These are phyloP conservation scores for Hemaris fuciformis DNA, from an alignment of 2,888 invertebrate genomes.

Conservation along the genomic window DNA sequence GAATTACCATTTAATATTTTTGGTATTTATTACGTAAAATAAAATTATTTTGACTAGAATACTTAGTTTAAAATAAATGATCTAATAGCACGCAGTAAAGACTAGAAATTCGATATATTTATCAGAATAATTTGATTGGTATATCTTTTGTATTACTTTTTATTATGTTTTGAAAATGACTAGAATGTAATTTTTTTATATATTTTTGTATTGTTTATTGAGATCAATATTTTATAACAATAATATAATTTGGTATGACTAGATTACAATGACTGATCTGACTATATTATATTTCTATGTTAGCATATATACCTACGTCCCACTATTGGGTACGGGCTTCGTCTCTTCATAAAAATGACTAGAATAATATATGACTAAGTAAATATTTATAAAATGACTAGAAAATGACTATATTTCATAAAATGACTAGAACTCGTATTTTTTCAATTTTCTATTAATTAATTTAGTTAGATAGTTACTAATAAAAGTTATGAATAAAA, in stretches of 20 bases:
- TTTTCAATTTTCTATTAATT: too few species aligned
- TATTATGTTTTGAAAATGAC: neutral
- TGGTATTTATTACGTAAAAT: too few species aligned
- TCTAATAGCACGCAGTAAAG: neutral
- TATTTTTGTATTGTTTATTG: neutral
- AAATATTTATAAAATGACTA: constrained; percentile 17
- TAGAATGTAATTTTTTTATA: neutral
- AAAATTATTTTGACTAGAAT: too few species aligned
- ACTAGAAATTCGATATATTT: neutral
- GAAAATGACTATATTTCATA: neutral
- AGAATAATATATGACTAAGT: constrained; percentile 9
- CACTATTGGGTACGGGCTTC: too few species aligned
- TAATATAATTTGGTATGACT: constrained; percentile 4
- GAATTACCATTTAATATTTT: too few species aligned
- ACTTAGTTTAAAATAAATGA: neutral
- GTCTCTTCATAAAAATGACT: constrained; percentile 22
- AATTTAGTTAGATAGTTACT: too few species aligned
- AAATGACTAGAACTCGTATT: constrained; percentile 12
- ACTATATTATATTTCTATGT: neutral
- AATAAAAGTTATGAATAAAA: too few species aligned
- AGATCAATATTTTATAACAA: neutral
- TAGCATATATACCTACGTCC: too few species aligned
- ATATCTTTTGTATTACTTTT: too few species aligned
- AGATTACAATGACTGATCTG: constrained; percentile 5
- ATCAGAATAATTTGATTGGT: too few species aligned